Evolutionary conservation across 2,113 vertebrate genomes (phyloP).

Genomic region (Hoplias malabaricus): DNA sequence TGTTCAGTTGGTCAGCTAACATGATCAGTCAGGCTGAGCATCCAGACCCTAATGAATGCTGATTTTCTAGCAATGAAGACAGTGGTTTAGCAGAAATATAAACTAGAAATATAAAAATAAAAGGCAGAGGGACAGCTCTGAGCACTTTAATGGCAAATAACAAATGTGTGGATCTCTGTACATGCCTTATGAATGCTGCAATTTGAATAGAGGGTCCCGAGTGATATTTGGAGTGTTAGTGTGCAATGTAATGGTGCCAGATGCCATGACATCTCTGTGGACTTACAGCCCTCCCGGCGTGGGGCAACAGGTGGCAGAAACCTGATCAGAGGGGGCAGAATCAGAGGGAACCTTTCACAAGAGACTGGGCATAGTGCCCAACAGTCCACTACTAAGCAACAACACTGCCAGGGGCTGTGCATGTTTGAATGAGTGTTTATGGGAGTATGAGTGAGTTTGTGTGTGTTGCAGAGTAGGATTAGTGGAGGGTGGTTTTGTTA

Average conservation of each 20-base stretch:
- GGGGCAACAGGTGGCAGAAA: constrained; percentile 80
- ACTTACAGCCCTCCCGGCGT: constrained; percentile 51
- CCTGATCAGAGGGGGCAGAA: constrained; percentile 64
- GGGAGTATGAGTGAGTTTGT: constrained; percentile 30
- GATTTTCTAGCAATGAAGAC: too few species aligned
- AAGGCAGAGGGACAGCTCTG: neutral
- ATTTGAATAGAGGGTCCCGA: constrained; percentile 19
- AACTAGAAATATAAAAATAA: too few species aligned
- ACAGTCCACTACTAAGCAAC: constrained; percentile 39
- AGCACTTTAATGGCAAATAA: neutral
- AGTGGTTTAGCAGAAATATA: neutral
- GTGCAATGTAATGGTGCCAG: constrained; percentile 50
- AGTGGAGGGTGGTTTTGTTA: neutral
- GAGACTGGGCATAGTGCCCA: constrained; percentile 54
- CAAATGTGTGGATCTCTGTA: neutral
- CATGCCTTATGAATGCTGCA: neutral
- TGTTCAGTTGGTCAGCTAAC: too few species aligned
- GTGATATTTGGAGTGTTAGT: constrained; percentile 3
- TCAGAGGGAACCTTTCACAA: constrained; percentile 66
- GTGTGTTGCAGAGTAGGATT: constrained; percentile 26
- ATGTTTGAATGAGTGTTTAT: constrained; percentile 23
- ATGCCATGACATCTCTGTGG: constrained; percentile 63
- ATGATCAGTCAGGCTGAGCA: too few species aligned
- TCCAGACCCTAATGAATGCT: too few species aligned
- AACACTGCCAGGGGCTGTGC: constrained; percentile 27